Base-by-base conservation (phyloP, 1,140 invertebrate species). In the Lepidostoma basale region DNA sequence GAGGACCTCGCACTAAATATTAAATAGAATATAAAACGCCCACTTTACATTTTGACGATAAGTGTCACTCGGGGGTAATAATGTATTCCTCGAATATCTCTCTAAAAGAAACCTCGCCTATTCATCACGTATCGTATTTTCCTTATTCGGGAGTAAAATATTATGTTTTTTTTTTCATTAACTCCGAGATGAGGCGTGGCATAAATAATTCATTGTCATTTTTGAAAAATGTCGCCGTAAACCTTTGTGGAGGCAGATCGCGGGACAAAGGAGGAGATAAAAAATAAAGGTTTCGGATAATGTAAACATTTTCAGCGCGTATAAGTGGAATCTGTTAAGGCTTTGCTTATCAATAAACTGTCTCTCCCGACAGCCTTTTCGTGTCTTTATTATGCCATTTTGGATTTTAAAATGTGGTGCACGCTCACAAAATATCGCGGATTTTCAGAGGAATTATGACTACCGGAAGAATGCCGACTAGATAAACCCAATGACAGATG, bases 1-100 rank as follows among this genome's bases (percentile, higher is more conserved):
- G 1, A 54, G 49, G 12, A 28, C 23, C 26, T 14, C 49, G 26
- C 10, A 28, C 49, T 54, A 54, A 54, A 54, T 30, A 28, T 54
- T 54, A 28, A 54, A 54, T 30, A 54, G 49, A 54, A 54, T 54
- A 54, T 54, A 54, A 54, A 54, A 54, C 25, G 49, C 23, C 49
- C 9, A 18, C 49, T 54, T 54, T 54, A 18, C 25, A 54, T 28
- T 54, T 33, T 16, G 49, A 25, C 49, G 2, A 20, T 28, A 6
- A 54, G 12, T 54, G 49, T 22, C 10, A 12, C 16, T 47, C 18
- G n/a, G n/a, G n/a, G n/a, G n/a, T n/a, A n/a, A n/a, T n/a, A n/a
- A n/a, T n/a, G n/a, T n/a, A n/a, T 47, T 22, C 22, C 44, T 20
- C 42, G 18, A 20, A 45, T 18, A 47, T 12, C 20, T 6, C 16